Evolutionary conservation across 2,797 vertebrate species (phyloP).

Genomic region (Muscicapa striata): DNA sequence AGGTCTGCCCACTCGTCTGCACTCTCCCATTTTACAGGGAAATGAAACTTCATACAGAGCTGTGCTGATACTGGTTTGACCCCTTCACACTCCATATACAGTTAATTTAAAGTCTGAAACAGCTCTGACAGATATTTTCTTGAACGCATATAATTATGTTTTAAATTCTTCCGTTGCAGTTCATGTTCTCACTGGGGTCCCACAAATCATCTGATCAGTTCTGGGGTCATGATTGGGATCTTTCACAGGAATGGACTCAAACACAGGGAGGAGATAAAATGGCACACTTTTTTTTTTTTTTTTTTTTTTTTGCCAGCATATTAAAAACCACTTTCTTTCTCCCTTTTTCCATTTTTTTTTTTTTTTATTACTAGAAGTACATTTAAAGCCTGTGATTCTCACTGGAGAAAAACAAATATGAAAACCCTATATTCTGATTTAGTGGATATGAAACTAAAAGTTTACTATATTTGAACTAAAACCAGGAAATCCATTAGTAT

Average conservation of each 20-base stretch:
- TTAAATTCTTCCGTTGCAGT: conserved; percentile 32
- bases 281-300: neutral
- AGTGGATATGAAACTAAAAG: conserved; percentile 32
- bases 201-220: conserved; percentile 24
- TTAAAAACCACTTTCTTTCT: neutral
- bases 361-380: conserved; percentile 28
- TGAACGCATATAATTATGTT: conserved; percentile 22
- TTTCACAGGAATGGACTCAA: neutral
- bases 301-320: neutral
- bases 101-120: conserved; percentile 11
- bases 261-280: neutral
- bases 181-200: conserved; percentile 7
- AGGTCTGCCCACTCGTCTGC: neutral
- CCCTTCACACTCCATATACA: neutral
- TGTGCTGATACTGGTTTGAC: neutral
- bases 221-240: neutral
- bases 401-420: conserved; percentile 39
- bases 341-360: neutral
- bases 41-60: neutral
- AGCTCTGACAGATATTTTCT: conserved; percentile 44
- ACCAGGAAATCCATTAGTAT: conserved; percentile 65
- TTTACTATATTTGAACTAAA: conserved; percentile 62
- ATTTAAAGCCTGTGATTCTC: conserved; percentile 44
- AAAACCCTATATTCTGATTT: conserved; percentile 55
- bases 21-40: neutral